A percentile compares a stretch with the other conserved stretches of the same genome.
These are phyloP conservation scores for Drosophila yooni DNA, from an alignment of 2,888 invertebrate genomes.

Conservation along the genomic window DNA sequence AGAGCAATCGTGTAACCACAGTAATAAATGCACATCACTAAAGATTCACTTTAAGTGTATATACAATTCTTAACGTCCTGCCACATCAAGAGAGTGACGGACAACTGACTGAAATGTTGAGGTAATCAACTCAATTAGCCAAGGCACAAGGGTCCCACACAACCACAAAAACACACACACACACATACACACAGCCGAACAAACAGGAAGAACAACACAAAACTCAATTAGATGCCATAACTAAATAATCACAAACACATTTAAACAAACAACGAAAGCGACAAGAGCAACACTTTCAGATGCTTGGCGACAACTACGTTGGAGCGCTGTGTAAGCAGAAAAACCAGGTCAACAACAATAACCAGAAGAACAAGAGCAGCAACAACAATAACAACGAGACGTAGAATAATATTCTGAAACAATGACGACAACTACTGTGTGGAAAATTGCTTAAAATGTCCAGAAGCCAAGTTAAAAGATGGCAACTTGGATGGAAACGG, in stretches of 20 bases:
- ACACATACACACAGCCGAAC: constrained; percentile 11
- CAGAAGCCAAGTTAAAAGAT: constrained; percentile 48
- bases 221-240: constrained; percentile 79
- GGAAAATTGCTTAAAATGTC: constrained; percentile 70
- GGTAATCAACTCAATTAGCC: constrained; percentile 74
- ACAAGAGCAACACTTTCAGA: constrained; percentile 56
- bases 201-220: constrained; percentile 50
- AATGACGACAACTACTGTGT: constrained; percentile 67
- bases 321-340: constrained; percentile 40
- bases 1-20: neutral
- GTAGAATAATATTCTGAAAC: constrained; percentile 66
- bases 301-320: constrained; percentile 41
- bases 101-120: constrained; percentile 49
- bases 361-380: constrained; percentile 14
- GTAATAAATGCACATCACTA: neutral
- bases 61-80: neutral
- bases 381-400: constrained; percentile 9
- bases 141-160: constrained; percentile 29
- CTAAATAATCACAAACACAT: constrained; percentile 80
- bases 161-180: constrained; percentile 9
- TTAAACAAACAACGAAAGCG: constrained; percentile 66
- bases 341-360: constrained; percentile 66
- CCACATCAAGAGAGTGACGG: constrained; percentile 1
- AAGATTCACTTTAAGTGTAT: neutral
- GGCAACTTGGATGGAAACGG: constrained; percentile 6